Conservation (phyloP, 2,888 invertebrate species). For the Entomobrya multifasciata region DNA sequence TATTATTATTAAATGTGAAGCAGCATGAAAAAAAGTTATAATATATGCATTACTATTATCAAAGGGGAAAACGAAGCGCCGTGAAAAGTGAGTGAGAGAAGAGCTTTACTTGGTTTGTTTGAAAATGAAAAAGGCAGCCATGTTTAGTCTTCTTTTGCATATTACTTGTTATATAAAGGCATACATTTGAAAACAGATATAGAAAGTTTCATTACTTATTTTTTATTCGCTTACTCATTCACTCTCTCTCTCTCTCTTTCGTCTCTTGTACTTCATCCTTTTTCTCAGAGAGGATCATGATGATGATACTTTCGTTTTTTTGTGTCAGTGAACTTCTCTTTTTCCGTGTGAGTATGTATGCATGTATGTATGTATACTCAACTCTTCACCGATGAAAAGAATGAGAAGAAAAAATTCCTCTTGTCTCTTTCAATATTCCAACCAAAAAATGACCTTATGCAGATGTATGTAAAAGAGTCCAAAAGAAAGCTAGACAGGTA, state of each 20-base stretch:
- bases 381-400: conserved; percentile 53
- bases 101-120: conserved; percentile 11
- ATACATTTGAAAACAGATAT: conserved; percentile 13
- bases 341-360: too few relatives aligned
- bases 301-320: conserved; percentile 31
- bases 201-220: conserved; percentile 61
- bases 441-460: conserved; percentile 71
- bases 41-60: conserved; percentile 66
- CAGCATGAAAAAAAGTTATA: conserved; percentile 69
- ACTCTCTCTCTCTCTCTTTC: conserved; percentile 29
- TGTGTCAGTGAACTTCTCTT: conserved; percentile 61
- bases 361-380: conserved; percentile 22
- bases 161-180: conserved; percentile 12
- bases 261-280: conserved; percentile 1
- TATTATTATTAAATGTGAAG: conserved; percentile 71
- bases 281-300: conserved; percentile 19
- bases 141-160: conserved; percentile 29
- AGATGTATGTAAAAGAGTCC: conserved; percentile 60
- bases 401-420: conserved; percentile 37
- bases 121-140: not conserved
- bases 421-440: conserved; percentile 65
- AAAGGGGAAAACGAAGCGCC: conserved; percentile 49
- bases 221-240: conserved; percentile 44
- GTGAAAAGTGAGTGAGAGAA: conserved; percentile 24
- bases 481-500: conserved; percentile 43